These are phyloP conservation scores for Hymenochirus boettgeri DNA, from an alignment of 2,113 vertebrate species.

Conservation along the genomic window DNA sequence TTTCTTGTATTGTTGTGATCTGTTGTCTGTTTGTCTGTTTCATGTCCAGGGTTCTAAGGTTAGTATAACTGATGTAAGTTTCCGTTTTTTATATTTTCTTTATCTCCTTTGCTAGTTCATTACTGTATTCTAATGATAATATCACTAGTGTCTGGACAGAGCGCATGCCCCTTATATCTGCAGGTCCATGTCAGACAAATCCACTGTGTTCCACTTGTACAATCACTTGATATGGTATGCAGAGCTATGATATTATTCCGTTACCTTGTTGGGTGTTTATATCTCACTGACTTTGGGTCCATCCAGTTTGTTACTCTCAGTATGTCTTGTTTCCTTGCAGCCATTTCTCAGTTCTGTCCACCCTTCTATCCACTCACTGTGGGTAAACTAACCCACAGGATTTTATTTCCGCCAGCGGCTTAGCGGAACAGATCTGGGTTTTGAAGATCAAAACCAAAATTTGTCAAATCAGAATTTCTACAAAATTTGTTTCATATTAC, in stretches of 20 bases:
- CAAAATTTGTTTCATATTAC: too few relatives aligned
- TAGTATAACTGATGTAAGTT: slow-evolving; percentile 92
- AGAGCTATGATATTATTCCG: not conserved
- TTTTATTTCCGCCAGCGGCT: too few relatives aligned
- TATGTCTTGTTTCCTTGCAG: too few relatives aligned
- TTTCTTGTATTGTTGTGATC: slow-evolving; percentile 73
- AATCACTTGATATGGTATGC: not conserved
- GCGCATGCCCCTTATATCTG: not conserved
- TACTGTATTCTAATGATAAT: not conserved
- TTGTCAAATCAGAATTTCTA: too few relatives aligned
- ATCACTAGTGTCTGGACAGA: not conserved
- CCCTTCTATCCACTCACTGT: too few relatives aligned
- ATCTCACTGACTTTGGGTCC: too few relatives aligned
- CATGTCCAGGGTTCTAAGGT: slow-evolving; percentile 97
- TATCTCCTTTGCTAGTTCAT: slow-evolving; percentile 44
- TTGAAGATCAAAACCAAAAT: too few relatives aligned
- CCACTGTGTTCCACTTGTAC: not conserved
- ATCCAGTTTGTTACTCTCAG: too few relatives aligned
- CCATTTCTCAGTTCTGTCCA: too few relatives aligned
- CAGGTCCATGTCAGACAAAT: not conserved
- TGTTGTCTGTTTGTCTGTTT: slow-evolving; percentile 80
- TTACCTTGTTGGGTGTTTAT: too few relatives aligned
- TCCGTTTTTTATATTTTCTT: slow-evolving; percentile 68
- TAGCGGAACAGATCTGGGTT: too few relatives aligned
- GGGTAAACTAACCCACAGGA: too few relatives aligned